Conservation (phyloP, 2,888 invertebrate species). For the Ellobium chinense region DNA sequence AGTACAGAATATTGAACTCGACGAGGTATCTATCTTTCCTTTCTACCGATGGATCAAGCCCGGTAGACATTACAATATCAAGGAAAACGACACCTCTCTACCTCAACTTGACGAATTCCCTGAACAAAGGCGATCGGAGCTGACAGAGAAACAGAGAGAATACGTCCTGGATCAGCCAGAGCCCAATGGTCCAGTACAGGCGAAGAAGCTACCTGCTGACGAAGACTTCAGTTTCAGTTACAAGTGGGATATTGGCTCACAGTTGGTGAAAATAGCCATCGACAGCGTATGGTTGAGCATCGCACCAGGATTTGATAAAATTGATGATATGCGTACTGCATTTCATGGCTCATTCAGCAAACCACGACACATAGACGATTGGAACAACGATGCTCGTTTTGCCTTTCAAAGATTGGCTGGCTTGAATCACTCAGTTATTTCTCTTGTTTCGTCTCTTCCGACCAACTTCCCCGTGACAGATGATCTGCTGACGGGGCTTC, state of each 20-base stretch:
- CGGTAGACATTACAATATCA: conserved; percentile 74
- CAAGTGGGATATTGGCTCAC: no score
- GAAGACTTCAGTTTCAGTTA: no score
- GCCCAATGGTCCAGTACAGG: conserved; percentile 46
- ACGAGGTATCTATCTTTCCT: conserved; percentile 73
- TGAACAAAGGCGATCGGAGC: conserved; percentile 75
- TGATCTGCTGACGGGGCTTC: conserved; percentile 71
- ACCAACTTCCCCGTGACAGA: conserved; percentile 76
- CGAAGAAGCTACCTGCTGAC: no score
- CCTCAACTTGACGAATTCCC: conserved; percentile 77
- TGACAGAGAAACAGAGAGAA: conserved; percentile 72
- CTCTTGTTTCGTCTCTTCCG: conserved; percentile 71
- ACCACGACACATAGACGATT: neutral
- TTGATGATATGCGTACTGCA: no score
- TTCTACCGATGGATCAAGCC: conserved; percentile 79
- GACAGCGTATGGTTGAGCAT: no score
- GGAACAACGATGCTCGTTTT: conserved; percentile 78
- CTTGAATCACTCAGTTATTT: conserved; percentile 78
- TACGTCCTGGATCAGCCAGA: conserved; percentile 64
- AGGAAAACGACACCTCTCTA: conserved; percentile 76
- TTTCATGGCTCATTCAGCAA: no score
- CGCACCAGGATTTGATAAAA: no score
- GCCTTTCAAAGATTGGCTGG: conserved; percentile 79
- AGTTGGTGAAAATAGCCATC: no score
- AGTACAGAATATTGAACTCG: conserved; percentile 64